These are phyloP conservation scores for Chymomyza amoena DNA, from an alignment of 2,888 invertebrate genomes.

Conservation along the genomic window DNA sequence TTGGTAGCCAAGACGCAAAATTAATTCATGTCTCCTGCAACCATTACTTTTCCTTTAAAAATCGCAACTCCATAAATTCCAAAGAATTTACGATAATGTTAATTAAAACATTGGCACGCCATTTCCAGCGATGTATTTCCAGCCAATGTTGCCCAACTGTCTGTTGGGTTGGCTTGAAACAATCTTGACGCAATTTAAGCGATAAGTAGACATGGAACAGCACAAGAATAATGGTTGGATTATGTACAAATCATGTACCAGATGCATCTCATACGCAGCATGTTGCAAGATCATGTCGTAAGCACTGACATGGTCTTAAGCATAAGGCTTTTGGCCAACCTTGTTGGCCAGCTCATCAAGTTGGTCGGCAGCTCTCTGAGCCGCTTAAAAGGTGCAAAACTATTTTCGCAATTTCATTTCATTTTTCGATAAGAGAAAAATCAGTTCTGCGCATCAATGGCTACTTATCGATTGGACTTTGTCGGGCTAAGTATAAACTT, in stretches of 20 bases:
- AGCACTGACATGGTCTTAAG: not conserved
- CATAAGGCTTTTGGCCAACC: too few species aligned
- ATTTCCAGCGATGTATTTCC: not conserved
- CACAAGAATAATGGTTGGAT: constrained; percentile 69
- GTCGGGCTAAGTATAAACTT: not conserved
- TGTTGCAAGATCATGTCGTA: not conserved
- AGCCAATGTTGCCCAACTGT: constrained; percentile 15
- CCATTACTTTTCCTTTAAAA: not conserved
- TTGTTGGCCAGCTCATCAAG: not conserved
- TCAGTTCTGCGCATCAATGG: not conserved
- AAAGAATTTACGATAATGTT: constrained; percentile 74
- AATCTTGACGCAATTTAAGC: constrained; percentile 74
- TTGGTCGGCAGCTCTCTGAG: not conserved
- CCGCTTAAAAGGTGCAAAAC: constrained; percentile 74
- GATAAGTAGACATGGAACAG: constrained; percentile 66
- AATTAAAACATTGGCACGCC: constrained; percentile 49
- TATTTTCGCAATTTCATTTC: constrained; percentile 74
- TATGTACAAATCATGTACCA: constrained; percentile 69
- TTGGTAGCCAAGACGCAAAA: too few species aligned
- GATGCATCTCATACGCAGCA: constrained; percentile 2
- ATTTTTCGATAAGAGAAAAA: constrained; percentile 72
- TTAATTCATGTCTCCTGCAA: too few species aligned
- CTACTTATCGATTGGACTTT: not conserved
- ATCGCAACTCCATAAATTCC: constrained; percentile 64
- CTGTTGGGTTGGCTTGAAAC: constrained; percentile 58